A percentile compares a stretch with the other conserved stretches of the same genome.
These are phyloP conservation scores for Polypterus bichir DNA, from an alignment of 2,113 vertebrate genomes.

Conservation along the genomic window DNA sequence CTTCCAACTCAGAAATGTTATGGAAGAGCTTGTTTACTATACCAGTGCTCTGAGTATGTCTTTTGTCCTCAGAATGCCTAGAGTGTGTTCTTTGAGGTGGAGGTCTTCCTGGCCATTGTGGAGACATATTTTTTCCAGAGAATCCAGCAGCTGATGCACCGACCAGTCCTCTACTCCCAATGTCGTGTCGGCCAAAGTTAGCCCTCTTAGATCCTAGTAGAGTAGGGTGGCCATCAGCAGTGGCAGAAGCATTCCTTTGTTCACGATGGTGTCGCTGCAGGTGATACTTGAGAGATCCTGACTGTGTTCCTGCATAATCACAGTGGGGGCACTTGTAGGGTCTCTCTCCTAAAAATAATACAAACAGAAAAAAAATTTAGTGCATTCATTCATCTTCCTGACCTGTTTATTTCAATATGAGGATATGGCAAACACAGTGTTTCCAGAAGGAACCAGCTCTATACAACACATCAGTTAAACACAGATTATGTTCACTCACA, in stretches of 20 bases:
- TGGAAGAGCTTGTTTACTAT: conserved; percentile 25
- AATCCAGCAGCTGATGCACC: neutral
- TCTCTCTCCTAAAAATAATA: conserved; percentile 57
- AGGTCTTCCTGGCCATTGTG: neutral
- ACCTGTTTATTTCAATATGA: neutral
- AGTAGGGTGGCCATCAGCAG: conserved; percentile 21
- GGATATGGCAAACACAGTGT: neutral
- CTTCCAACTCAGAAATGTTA: conserved; percentile 42
- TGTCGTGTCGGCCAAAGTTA: conserved; percentile 9
- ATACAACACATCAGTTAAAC: too few species aligned
- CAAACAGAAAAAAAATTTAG: neutral
- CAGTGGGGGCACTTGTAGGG: conserved; percentile 90
- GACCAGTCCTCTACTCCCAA: conserved; percentile 2
- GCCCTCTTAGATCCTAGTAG: conserved; percentile 22
- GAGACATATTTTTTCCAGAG: neutral
- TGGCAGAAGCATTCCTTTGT: conserved; percentile 60
- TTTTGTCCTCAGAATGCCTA: neutral
- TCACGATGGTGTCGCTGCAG: conserved; percentile 80
- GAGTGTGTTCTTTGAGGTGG: conserved; percentile 12
- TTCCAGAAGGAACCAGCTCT: too few species aligned
- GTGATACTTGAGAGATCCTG: conserved; percentile 82
- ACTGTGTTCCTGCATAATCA: conserved; percentile 82
- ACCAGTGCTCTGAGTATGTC: neutral
- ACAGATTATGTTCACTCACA: too few species aligned
- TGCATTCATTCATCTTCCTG: neutral